Evolutionary conservation across 1,140 invertebrate species (phyloP).

Genomic region (Papilio dardanus): DNA sequence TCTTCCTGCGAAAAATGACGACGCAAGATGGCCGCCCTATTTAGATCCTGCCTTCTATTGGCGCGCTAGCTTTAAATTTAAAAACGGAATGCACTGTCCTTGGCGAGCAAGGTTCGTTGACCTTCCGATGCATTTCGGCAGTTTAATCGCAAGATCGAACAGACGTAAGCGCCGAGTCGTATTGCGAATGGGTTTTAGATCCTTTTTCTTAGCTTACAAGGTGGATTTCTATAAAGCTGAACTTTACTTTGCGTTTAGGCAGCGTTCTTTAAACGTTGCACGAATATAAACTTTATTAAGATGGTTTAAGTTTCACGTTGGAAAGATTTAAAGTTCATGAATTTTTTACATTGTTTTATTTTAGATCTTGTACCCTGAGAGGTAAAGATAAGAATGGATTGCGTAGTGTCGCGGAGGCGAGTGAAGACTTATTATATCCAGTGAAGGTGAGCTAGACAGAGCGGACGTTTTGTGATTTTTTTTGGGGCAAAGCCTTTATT

Average conservation of each 20-base stretch:
- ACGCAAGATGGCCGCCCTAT: conserved; percentile 67
- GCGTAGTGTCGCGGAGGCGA: conserved; percentile 41
- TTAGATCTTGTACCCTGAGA: conserved; percentile 15
- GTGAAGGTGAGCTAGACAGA: conserved; percentile 70
- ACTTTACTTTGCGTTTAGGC: conserved; percentile 49
- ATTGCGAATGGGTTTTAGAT: conserved; percentile 49
- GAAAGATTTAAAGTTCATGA: conserved; percentile 41
- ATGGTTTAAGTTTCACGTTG: conserved; percentile 53
- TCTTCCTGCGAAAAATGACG: conserved; percentile 62
- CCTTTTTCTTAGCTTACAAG: conserved; percentile 48
- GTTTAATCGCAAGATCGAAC: conserved; percentile 60
- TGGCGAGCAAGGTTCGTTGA: conserved; percentile 76
- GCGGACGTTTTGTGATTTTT: conserved; percentile 58
- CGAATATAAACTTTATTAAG: conserved; percentile 55
- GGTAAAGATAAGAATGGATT: conserved; percentile 25
- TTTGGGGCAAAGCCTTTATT: conserved; percentile 39
- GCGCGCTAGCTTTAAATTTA: conserved; percentile 76
- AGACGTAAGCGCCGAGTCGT: conserved; percentile 49
- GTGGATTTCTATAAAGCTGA: conserved; percentile 45
- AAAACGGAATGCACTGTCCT: conserved; percentile 82
- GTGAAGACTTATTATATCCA: conserved; percentile 60
- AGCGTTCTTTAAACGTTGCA: conserved; percentile 46
- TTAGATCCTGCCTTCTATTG: conserved; percentile 74
- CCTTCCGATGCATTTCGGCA: conserved; percentile 81
- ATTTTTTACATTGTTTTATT: conserved; percentile 41